These are phyloP conservation scores for Apoderus coryli DNA, from an alignment of 2,888 invertebrate genomes.

Conservation along the genomic window DNA sequence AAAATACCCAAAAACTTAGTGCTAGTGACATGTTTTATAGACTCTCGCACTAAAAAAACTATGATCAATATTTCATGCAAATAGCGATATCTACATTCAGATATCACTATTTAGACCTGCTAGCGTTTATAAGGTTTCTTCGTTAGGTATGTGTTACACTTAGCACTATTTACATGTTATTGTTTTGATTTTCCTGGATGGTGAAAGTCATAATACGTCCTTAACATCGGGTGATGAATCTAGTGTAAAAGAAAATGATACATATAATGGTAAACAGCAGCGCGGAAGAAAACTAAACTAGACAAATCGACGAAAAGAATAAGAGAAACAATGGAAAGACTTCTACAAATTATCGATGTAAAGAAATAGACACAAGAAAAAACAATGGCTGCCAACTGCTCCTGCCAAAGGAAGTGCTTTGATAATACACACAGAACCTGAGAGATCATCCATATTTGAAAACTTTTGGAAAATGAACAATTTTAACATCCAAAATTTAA, in stretches of 20 bases:
- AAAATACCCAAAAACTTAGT: too few relatives aligned
- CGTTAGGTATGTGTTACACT: neutral
- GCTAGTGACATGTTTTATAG: too few relatives aligned
- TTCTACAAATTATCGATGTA: neutral
- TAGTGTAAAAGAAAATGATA: neutral
- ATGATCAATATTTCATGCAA: too few relatives aligned
- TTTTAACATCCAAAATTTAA: conserved; percentile 6
- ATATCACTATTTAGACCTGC: neutral
- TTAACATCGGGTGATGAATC: too few relatives aligned
- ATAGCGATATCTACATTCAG: conserved; percentile 1
- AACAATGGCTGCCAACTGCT: neutral
- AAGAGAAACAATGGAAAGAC: neutral
- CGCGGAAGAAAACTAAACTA: neutral
- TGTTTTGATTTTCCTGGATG: too few relatives aligned
- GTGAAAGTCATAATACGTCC: too few relatives aligned
- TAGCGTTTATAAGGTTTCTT: neutral
- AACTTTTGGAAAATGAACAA: conserved; percentile 6
- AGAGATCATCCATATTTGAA: conserved; percentile 5
- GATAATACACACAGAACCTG: neutral
- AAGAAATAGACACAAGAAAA: neutral
- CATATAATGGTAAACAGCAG: neutral
- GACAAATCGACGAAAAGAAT: neutral
- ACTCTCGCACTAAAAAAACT: too few relatives aligned
- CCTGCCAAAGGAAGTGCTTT: conserved; percentile 3
- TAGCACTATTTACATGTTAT: conserved; percentile 1